These are phyloP conservation scores for Leuciscus waleckii DNA, from an alignment of 2,797 vertebrate species.

Conservation along the genomic window DNA sequence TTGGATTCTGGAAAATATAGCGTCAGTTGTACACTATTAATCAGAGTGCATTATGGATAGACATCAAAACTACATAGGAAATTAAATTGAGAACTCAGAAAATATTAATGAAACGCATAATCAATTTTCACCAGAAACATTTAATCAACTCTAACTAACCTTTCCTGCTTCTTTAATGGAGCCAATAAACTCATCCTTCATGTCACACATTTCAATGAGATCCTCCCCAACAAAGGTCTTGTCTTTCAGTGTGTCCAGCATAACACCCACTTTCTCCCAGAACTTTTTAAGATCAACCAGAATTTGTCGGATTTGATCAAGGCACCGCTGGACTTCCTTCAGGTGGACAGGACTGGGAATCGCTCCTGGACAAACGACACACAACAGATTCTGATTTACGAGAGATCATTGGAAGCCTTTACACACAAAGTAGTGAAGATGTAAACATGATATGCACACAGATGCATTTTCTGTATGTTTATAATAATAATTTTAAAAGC, in stretches of 20 bases:
- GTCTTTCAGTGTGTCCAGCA: not conserved
- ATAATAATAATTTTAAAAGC: not conserved
- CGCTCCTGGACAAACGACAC: not conserved
- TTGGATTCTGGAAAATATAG: no score
- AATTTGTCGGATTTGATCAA: conserved; percentile 5
- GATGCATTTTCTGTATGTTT: not conserved
- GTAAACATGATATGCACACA: not conserved
- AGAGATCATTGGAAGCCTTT: not conserved
- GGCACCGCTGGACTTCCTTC: not conserved
- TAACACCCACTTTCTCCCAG: not conserved
- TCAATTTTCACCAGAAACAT: not conserved
- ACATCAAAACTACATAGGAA: no score
- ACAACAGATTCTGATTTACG: not conserved
- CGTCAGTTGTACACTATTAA: no score
- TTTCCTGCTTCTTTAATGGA: not conserved
- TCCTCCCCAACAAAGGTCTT: conserved; percentile 2
- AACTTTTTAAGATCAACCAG: not conserved
- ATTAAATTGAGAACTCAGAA: no score
- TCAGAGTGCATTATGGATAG: no score
- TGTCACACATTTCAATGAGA: not conserved
- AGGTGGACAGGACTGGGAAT: conserved; percentile 19
- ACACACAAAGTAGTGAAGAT: not conserved
- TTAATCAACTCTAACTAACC: not conserved
- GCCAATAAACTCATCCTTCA: not conserved
- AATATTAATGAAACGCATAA: not conserved